These are phyloP conservation scores for Candoia aspera DNA, from an alignment of 2,113 vertebrate species.

Conservation along the genomic window DNA sequence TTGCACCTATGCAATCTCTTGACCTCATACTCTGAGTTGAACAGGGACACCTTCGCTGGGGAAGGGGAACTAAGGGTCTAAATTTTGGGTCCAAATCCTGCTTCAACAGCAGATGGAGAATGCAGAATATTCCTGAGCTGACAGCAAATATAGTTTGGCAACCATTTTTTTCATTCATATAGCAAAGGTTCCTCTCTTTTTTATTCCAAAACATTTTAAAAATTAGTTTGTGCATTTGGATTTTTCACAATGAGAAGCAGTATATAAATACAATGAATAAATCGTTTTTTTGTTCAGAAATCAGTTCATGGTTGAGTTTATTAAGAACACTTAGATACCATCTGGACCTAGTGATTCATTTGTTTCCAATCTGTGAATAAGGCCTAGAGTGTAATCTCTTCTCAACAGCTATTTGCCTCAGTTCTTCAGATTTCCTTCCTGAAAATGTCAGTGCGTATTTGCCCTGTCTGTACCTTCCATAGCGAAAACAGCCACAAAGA, in stretches of 20 bases:
- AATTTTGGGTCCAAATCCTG: neutral
- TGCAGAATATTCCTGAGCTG: neutral
- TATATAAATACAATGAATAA: neutral
- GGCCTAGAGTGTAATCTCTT: neutral
- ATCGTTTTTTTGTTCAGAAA: neutral
- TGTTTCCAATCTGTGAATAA: conserved; percentile 1
- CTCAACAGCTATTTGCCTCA: neutral
- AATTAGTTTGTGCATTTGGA: neutral
- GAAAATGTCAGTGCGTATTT: neutral
- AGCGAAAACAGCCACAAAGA: neutral
- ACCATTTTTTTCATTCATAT: neutral
- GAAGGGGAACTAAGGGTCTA: neutral
- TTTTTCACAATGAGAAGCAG: neutral
- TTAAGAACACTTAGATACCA: neutral
- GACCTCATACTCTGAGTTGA: too few species aligned
- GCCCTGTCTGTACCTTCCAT: neutral
- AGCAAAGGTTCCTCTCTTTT: neutral
- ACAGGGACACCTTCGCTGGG: neutral
- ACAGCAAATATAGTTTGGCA: neutral
- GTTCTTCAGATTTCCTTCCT: neutral
- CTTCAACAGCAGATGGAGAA: neutral
- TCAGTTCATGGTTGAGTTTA: neutral
- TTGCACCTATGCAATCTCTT: too few species aligned
- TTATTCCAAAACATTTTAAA: neutral
- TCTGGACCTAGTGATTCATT: neutral